A percentile compares a stretch with the other conserved stretches of the same genome.
These are phyloP conservation scores for Amiota communis DNA, from an alignment of 2,888 invertebrate species.

Conservation along the genomic window DNA sequence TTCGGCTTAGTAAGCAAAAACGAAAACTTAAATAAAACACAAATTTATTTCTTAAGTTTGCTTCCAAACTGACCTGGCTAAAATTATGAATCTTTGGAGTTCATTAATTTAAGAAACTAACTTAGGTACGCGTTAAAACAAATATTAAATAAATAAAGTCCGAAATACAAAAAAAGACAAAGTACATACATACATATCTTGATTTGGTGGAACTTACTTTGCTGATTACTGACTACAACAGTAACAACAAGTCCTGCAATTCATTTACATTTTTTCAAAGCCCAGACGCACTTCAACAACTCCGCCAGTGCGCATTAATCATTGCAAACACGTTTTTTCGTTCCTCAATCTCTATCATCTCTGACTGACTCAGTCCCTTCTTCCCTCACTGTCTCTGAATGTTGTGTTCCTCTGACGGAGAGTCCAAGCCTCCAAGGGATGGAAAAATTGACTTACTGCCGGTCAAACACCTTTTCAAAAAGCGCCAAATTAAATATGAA, in stretches of 20 bases:
- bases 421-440: conserved; percentile 18
- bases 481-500: conserved; percentile 62
- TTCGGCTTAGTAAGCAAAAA: background rate
- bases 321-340: conserved; percentile 44
- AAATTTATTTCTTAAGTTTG: background rate
- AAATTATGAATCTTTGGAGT: background rate
- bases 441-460: conserved; percentile 65
- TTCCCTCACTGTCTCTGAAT: conserved; percentile 19
- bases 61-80: background rate
- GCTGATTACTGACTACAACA: conserved; percentile 2
- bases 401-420: background rate
- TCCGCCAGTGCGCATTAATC: conserved; percentile 60
- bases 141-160: background rate
- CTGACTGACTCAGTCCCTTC: conserved; percentile 27
- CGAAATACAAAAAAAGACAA: background rate
- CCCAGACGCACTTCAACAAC: conserved; percentile 56
- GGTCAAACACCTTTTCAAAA: conserved; percentile 65
- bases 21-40: background rate
- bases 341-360: background rate
- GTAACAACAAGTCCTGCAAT: conserved; percentile 42
- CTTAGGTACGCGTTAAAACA: background rate
- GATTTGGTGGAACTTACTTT: background rate
- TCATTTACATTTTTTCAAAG: conserved; percentile 50
- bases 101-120: conserved; percentile 4
- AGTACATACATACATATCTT: too few species aligned